Base-by-base conservation (phyloP, 92 coral and sea anemone species). In the Zoanthus sociatus region DNA sequence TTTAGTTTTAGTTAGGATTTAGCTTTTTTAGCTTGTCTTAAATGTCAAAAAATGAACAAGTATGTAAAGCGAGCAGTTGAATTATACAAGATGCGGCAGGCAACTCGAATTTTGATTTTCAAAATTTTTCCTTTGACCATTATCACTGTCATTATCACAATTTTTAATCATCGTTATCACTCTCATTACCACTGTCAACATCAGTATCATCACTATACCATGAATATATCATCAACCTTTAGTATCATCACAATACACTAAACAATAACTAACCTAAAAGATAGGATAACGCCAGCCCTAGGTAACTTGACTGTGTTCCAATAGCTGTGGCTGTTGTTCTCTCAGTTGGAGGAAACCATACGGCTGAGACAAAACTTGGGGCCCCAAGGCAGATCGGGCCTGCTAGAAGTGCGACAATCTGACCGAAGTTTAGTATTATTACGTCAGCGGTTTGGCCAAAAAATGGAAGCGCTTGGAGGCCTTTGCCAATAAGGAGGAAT, bases 281-380 rank as follows among this genome's bases (percentile, higher is more conserved):
- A 56, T 45, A 79, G 9, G 84, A 72, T n/a, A 79, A 37, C 15
- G 84, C 84, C 56, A 79, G 44, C 2, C 84, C 84, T 5, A 45
- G n/a, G 44, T 63, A 79, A 44, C 84, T 79, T 3, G 84, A 79
- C 73, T 79, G 84, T 44, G 84, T 79, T 21, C 84, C 84, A n/a
- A 79, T 42, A 26, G 84, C 84, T 17, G 84, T 79, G 73, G 84
- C 84, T 1, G 84, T 79, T 79, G 84, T 79, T 64, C 84, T 79
- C 58, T 79, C 84, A 12, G n/a, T 79, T 1, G 84, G 84, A 47
- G 84, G 84, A 42, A 79, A 79, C 84, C 84, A 79, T 15, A 72
- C 64, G 15, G 84, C 54, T 1, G 84, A 79, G 42, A 79, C 73
- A 14, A 79, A 33, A 10, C 73, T 63, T 55, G 84, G 84, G 5